Evolutionary conservation across 2,113 vertebrate genomes (phyloP), one percentile per base, ranked within the genome.

Genomic region (Takifugu flavidus): DNA sequence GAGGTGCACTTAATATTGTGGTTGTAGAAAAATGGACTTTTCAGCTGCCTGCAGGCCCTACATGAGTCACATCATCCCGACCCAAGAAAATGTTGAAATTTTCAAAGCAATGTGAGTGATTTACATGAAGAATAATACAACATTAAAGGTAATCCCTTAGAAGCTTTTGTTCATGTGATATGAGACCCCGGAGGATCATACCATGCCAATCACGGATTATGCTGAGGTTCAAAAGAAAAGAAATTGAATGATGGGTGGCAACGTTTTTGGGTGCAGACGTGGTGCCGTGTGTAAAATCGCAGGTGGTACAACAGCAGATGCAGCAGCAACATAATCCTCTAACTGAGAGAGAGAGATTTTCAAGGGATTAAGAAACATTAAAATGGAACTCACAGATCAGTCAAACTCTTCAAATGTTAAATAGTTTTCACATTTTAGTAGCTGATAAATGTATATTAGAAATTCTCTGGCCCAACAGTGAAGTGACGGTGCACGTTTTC

Each of bases 171-270:
- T 69, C 50, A 53, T 59, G 53, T 68, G 57, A 62, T 63, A 51
- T 53, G 61, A 63, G 52, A 68, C 53, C 58, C 67, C 4, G 6
- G 61, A 72, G 72, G 61, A 64, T 74, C 61, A 56, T 51, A 52
- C 28, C 25, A 45, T 72, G 75, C 66, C 75, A 75, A 58, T 77
- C 79, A 76, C 4, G 71, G 82, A 81, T 87, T 70, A 85, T 76
- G 49, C 52, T 25, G 34, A 34, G 43, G 69, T 56, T 28, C 62
- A 59, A 74, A 60, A 46, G 43, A 52, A 43, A 57, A 65, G 28
- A 64, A 65, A 70, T 31, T 34, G 43, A 56, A 69, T 60, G 43
- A 60, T 13, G 57, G 20, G 49, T 13, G 2, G n/a, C 49, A 34
- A 44, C 28, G 53, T 27, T 60, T 53, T 70, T 67, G 56, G 50